Base-by-base conservation (phyloP, 2,888 invertebrate genomes). In the Dicycla oo region DNA sequence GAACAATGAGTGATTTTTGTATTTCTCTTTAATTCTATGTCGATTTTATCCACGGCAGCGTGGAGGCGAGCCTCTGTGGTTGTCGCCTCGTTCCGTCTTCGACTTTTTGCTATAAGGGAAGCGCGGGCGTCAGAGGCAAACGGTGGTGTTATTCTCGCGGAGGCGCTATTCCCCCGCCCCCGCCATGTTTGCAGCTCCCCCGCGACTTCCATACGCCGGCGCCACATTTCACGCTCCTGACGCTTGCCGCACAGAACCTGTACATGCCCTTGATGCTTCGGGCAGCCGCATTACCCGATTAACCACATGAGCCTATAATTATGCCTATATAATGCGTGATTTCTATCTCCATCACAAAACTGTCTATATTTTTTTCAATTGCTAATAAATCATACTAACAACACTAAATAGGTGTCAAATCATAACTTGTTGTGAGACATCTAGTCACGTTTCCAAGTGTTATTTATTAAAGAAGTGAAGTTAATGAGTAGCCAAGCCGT, bases 1-100 rank as follows among this genome's bases (percentile, higher is more conserved):
- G 95, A 96, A 96, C 95, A 95, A 95, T 96, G 95, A 95, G 94
- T 95, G 95, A 95, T 95, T 96, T 96, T 96, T 95, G 95, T 96
- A 94, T 94, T 95, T 95, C 93, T 93, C 93, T 96, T 95, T 95
- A 94, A 93, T 95, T 95, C 95, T 95, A 95, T 95, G 95, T 95
- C 95, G 95, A 95, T 95, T 95, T 95, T 95, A 95, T 95, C 95
- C 95, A 92, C 90, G 90, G 92, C 93, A 90, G 91, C 91, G 92
- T 90, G 91, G 94, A 94, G 92, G 93, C 93, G 92, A 94, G 93
- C 89, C 93, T 84, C 88, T 82, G 93, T 91, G 94, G 93, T 94
- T 94, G 95, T 95, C 94, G 94, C 94, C 93, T 93, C 94, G 93
- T 92, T 93, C 92, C 90, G 91, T 94, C 94, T 93, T 94, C 91